phyloP scores from a whole-genome alignment of 1,140 invertebrate genomes.

The Drosophila sproati region DNA sequence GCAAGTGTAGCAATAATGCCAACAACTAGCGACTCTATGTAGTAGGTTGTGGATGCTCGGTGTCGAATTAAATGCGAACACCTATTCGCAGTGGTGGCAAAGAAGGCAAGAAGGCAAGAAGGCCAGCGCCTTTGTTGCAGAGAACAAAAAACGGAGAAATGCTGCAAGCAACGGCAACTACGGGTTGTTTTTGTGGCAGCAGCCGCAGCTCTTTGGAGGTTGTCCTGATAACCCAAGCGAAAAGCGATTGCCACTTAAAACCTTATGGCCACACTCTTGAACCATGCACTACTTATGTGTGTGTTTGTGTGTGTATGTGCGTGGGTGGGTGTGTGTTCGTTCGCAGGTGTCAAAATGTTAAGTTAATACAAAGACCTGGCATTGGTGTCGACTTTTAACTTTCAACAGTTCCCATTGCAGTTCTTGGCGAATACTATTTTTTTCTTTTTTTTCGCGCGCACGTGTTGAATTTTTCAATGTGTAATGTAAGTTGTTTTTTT shows the following conservation, averaged over 20 bases:
- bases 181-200: slow-evolving; percentile 8
- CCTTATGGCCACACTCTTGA: slow-evolving; percentile 58
- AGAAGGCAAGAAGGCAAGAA: slow-evolving; percentile 26
- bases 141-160: slow-evolving; percentile 57
- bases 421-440: slow-evolving; percentile 21
- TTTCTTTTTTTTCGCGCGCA: neutral
- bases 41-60: slow-evolving; percentile 22
- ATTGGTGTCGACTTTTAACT: slow-evolving; percentile 66
- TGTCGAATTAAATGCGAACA: slow-evolving; percentile 43
- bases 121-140: slow-evolving; percentile 29
- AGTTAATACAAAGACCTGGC: slow-evolving; percentile 73
- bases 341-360: slow-evolving; percentile 71
- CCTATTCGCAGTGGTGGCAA: slow-evolving; percentile 40
- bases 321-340: slow-evolving; percentile 28
- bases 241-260: slow-evolving; percentile 75
- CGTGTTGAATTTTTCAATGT: slow-evolving; percentile 78
- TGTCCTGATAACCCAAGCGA: slow-evolving; percentile 67
- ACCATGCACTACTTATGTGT: slow-evolving; percentile 40
- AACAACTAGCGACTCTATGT: slow-evolving; percentile 36
- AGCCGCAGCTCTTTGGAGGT: slow-evolving; percentile 37
- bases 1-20: slow-evolving; percentile 31
- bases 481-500: slow-evolving; percentile 47
- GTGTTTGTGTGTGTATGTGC: slow-evolving; percentile 16
- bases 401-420: slow-evolving; percentile 52
- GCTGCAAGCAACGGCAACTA: slow-evolving; percentile 46